Conservation (phyloP, 37 sponge, comb jelly and placozoan genomes). For the Chondrosia reniformis region DNA sequence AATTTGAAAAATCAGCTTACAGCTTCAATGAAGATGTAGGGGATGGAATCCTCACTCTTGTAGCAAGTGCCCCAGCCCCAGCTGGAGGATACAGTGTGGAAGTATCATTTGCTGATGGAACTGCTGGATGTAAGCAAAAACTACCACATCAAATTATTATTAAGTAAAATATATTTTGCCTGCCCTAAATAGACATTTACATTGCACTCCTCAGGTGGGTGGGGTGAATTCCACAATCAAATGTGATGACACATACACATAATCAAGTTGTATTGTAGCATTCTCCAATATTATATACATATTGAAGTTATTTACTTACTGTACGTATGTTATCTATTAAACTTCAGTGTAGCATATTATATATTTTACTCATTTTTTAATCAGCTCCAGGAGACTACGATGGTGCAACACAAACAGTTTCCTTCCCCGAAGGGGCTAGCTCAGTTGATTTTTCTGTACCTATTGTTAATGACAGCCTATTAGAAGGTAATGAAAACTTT, state of each 20-base stretch:
- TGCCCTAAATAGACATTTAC: too few species aligned
- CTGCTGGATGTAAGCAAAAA: slow-evolving; percentile 17
- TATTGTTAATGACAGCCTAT: slow-evolving; percentile 25
- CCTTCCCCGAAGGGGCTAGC: slow-evolving; percentile 2
- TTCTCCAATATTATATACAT: too few species aligned
- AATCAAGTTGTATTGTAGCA: too few species aligned
- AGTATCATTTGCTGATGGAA: neutral
- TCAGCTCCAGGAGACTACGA: slow-evolving; percentile 9
- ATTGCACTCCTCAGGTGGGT: too few species aligned
- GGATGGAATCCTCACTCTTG: neutral
- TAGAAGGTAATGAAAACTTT: slow-evolving; percentile 27
- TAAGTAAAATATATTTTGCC: too few species aligned
- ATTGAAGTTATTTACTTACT: too few species aligned
- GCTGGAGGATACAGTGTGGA: neutral
- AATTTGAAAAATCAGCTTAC: slow-evolving; percentile 36
- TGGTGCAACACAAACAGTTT: neutral
- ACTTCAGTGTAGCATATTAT: too few species aligned
- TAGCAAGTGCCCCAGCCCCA: neutral
- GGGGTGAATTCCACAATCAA: too few species aligned
- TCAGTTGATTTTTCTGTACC: neutral
- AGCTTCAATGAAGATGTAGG: slow-evolving; percentile 1
- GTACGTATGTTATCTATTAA: too few species aligned
- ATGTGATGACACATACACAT: too few species aligned
- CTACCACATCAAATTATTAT: too few species aligned
- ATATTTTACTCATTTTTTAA: too few species aligned